Conservation (phyloP, 2,888 invertebrate genomes). For the Eupelmus urozonus region DNA sequence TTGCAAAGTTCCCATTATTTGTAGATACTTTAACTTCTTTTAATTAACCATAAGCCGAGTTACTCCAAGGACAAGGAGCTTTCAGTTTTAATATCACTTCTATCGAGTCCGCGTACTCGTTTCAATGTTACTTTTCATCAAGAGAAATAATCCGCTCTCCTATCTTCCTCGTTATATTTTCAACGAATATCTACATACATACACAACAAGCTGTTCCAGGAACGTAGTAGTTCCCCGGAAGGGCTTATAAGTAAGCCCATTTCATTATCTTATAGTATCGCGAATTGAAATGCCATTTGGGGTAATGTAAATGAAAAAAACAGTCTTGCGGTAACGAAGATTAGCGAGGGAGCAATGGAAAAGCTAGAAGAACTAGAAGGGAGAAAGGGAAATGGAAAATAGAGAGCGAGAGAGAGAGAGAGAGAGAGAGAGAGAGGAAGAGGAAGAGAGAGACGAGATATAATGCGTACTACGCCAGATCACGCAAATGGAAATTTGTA, state of each 20-base stretch:
- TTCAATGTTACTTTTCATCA: neutral
- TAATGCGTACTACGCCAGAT: slow-evolving; percentile 28
- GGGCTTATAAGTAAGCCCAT: slow-evolving; percentile 23
- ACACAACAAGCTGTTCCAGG: neutral
- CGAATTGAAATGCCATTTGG: slow-evolving; percentile 29
- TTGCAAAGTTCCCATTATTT: no score
- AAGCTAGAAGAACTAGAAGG: no score
- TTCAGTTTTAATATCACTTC: neutral
- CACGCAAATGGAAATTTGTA: slow-evolving; percentile 47
- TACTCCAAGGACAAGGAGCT: neutral
- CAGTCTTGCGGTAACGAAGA: slow-evolving; percentile 29
- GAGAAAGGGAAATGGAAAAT: neutral
- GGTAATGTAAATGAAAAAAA: slow-evolving; percentile 40
- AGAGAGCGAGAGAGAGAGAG: neutral
- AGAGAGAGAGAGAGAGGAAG: neutral
- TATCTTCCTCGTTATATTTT: neutral
- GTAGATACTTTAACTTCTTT: neutral
- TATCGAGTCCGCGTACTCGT: no score
- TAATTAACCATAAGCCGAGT: neutral
- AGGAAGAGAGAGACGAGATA: neutral
- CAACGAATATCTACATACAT: neutral
- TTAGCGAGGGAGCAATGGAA: slow-evolving; percentile 13
- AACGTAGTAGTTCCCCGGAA: neutral
- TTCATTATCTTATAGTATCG: slow-evolving; percentile 29
- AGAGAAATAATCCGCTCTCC: neutral